Base-by-base conservation (phyloP, 37 sponge, comb jelly and placozoan genomes). In the Diacarnus erythraeanus region DNA sequence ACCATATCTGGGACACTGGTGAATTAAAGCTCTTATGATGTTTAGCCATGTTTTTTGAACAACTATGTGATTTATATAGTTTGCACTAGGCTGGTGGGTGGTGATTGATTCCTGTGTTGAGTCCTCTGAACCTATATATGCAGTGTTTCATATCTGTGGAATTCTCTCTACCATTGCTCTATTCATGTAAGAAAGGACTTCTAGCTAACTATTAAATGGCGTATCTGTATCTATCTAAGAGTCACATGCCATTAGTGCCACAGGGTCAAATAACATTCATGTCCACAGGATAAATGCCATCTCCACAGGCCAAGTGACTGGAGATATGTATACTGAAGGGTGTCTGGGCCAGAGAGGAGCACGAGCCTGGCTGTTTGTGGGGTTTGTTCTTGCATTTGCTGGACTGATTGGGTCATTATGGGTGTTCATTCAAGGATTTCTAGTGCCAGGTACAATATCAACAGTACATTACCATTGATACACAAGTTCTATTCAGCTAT, bases 81-180 rank as follows among this genome's bases (percentile, higher is more conserved):
- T 94, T 85, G 77, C 91, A 26, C 30, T 88, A 37, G 95, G 95
- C 1, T 94, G 95, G 95, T 94, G 95, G 95, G 64, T 91, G 17
- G 87, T 86, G 35, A 94, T 94, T 86, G 95, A 94, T 76, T 86
- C 83, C 17, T 75, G 76, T 59, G 91, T 70, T 23, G 76, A 83
- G 0, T 59, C 85, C 42, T 65, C 87, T 0, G 82, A 78, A n/a
- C 84, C 88, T 0, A 64, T 91, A 12, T 88, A 82, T 70, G 86
- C 81, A 29, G 91, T 91, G 0, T 94, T 83, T 69, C 83, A 81
- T 67, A 74, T 86, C 51, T 88, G 91, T 82, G 91, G 95, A 4
- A 79, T 90, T 17, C 47, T 88, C 44, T 90, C 91, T 35, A 94
- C 95, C 26, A 75, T 94, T 36, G 91, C 86, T 4, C 71, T 94